Evolutionary conservation across 2,797 vertebrate species (phyloP).

Genomic region (Coregonus ussuriensis): DNA sequence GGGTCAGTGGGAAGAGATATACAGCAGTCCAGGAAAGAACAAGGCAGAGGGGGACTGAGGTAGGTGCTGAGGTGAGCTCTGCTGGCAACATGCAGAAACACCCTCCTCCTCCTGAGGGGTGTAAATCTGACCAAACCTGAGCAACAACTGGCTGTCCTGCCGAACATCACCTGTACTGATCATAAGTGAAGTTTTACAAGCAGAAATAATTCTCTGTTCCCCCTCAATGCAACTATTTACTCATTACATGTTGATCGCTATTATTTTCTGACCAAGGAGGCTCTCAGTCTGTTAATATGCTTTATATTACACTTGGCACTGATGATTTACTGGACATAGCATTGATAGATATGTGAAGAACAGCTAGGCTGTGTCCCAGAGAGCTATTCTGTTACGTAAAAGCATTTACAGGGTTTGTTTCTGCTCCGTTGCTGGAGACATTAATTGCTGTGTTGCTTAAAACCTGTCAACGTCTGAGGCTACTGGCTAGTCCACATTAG

Average conservation of each 20-base stretch:
- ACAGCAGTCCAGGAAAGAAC: slow-evolving; percentile 3
- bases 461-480: slow-evolving; percentile 38
- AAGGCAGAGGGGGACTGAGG: not conserved
- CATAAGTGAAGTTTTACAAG: slow-evolving; percentile 34
- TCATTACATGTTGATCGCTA: slow-evolving; percentile 8
- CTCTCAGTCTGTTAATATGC: slow-evolving; percentile 11
- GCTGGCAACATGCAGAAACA: not conserved
- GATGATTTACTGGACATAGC: slow-evolving; percentile 7
- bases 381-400: slow-evolving; percentile 43
- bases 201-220: slow-evolving; percentile 18
- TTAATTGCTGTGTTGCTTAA: slow-evolving; percentile 38
- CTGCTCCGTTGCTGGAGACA: slow-evolving; percentile 30
- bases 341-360: slow-evolving; percentile 16
- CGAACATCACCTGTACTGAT: slow-evolving; percentile 7
- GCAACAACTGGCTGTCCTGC: slow-evolving; percentile 3
- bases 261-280: slow-evolving; percentile 1
- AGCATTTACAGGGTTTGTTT: slow-evolving; percentile 40
- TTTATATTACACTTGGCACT: not conserved
- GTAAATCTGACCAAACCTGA: slow-evolving; percentile 5
- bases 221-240: not conserved
- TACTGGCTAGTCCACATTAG: slow-evolving; percentile 33
- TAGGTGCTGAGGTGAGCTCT: not conserved
- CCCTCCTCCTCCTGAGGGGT: not conserved
- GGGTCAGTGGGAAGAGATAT: not conserved
- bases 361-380: slow-evolving; percentile 23